Evolutionary conservation across 2,888 invertebrate species (phyloP).

Genomic region (Corythucha ciliata): DNA sequence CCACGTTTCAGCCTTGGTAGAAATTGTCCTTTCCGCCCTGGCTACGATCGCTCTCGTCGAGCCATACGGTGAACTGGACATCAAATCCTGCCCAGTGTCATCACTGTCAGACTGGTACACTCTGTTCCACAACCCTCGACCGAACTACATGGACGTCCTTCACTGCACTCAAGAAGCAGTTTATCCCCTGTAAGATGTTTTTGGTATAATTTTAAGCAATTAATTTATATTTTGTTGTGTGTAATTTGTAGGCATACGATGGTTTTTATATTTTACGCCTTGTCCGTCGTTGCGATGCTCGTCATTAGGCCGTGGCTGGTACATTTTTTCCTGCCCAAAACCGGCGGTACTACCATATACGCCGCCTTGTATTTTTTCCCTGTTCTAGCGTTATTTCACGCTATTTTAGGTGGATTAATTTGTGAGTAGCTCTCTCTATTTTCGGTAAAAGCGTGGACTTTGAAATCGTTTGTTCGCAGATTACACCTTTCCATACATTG

Average conservation of each 20-base stretch:
- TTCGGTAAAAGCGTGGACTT: not conserved
- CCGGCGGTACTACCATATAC: slow-evolving; percentile 66
- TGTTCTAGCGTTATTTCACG: slow-evolving; percentile 73
- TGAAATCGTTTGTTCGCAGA: slow-evolving; percentile 53
- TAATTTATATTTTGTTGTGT: slow-evolving; percentile 16
- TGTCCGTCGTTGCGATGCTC: slow-evolving; percentile 70
- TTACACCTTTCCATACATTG: slow-evolving; percentile 87
- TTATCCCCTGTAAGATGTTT: slow-evolving; percentile 76
- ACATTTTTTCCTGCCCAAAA: slow-evolving; percentile 52
- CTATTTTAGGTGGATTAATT: slow-evolving; percentile 80
- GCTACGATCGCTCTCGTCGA: slow-evolving; percentile 70
- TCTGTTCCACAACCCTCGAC: slow-evolving; percentile 83
- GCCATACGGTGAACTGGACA: slow-evolving; percentile 64
- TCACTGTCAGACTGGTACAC: slow-evolving; percentile 95
- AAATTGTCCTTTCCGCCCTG: slow-evolving; percentile 65
- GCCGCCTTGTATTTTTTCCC: slow-evolving; percentile 92
- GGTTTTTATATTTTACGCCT: slow-evolving; percentile 79
- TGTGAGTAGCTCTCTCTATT: slow-evolving; percentile 52
- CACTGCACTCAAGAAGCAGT: slow-evolving; percentile 97
- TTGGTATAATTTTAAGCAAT: slow-evolving; percentile 1
- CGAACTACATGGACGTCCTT: slow-evolving; percentile 76
- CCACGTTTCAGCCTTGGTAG: slow-evolving; percentile 73
- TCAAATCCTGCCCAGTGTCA: slow-evolving; percentile 69
- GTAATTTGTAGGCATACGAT: slow-evolving; percentile 71
- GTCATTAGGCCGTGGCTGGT: slow-evolving; percentile 66